phyloP scores from a whole-genome alignment of 2,888 invertebrate species.

The Esperia sulphurella region DNA sequence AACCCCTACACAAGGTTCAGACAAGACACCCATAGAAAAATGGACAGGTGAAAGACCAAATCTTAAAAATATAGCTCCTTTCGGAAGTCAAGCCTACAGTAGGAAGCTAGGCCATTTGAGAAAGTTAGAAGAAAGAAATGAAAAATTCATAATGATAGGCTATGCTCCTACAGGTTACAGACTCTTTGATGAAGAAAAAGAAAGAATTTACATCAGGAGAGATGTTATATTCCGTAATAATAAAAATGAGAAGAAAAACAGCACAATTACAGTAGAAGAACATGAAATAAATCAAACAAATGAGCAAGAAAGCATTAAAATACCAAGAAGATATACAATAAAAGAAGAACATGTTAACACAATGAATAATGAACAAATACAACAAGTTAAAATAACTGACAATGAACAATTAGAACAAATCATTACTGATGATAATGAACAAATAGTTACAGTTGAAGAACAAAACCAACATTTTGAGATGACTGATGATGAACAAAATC shows the following conservation, averaged over 20 bases:
- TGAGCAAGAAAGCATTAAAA: too few species aligned
- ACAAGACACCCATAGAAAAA: constrained; percentile 1
- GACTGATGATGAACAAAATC: background rate
- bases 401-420: too few species aligned
- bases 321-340: too few species aligned
- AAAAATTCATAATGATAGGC: constrained; percentile 5
- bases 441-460: too few species aligned
- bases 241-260: background rate
- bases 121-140: constrained; percentile 3
- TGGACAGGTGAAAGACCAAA: constrained; percentile 2
- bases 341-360: too few species aligned
- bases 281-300: background rate
- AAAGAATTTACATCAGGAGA: background rate
- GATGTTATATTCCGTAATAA: background rate
- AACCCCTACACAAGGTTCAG: background rate
- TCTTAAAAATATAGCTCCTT: background rate
- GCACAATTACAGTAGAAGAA: background rate
- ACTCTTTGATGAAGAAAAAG: background rate
- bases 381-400: too few species aligned
- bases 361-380: too few species aligned
- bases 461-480: too few species aligned
- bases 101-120: background rate
- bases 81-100: background rate
- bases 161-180: constrained; percentile 3
- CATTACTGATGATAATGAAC: too few species aligned